These are phyloP conservation scores for Drosophila azteca DNA, from an alignment of 1,140 invertebrate species.

Conservation along the genomic window DNA sequence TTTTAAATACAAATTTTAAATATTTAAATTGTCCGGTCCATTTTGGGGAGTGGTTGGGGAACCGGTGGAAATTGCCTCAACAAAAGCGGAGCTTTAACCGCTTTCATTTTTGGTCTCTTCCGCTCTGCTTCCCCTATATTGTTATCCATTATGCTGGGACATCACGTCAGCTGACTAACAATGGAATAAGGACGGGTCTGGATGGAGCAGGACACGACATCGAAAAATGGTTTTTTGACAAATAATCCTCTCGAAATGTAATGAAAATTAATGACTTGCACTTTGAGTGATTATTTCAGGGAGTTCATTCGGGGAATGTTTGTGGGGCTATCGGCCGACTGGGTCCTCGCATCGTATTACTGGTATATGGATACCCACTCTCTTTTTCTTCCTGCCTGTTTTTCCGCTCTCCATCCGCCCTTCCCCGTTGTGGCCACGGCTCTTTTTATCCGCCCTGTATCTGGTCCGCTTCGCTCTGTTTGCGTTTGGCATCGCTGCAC, in stretches of 20 bases:
- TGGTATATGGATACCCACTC: neutral
- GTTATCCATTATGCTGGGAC: too few species aligned
- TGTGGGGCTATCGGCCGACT: neutral
- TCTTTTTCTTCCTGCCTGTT: neutral
- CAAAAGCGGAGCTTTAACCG: too few species aligned
- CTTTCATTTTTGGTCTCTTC: too few species aligned
- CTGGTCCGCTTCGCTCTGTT: slow-evolving; percentile 24
- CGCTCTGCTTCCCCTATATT: too few species aligned
- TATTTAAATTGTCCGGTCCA: too few species aligned
- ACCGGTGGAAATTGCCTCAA: too few species aligned
- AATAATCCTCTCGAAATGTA: slow-evolving; percentile 41
- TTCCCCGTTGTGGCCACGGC: too few species aligned
- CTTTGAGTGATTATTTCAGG: slow-evolving; percentile 46
- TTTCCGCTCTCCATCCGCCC: neutral
- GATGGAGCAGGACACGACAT: neutral
- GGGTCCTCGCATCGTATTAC: neutral
- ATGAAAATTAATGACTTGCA: slow-evolving; percentile 64
- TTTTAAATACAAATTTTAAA: too few species aligned
- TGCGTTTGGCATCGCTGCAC: slow-evolving; percentile 59
- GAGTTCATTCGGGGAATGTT: neutral
- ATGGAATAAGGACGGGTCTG: too few species aligned
- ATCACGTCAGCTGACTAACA: too few species aligned
- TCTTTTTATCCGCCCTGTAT: too few species aligned
- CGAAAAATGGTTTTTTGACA: slow-evolving; percentile 30
- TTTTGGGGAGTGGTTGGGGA: too few species aligned